phyloP scores from a whole-genome alignment of 1,140 invertebrate genomes.

The Bombyx mandarina region DNA sequence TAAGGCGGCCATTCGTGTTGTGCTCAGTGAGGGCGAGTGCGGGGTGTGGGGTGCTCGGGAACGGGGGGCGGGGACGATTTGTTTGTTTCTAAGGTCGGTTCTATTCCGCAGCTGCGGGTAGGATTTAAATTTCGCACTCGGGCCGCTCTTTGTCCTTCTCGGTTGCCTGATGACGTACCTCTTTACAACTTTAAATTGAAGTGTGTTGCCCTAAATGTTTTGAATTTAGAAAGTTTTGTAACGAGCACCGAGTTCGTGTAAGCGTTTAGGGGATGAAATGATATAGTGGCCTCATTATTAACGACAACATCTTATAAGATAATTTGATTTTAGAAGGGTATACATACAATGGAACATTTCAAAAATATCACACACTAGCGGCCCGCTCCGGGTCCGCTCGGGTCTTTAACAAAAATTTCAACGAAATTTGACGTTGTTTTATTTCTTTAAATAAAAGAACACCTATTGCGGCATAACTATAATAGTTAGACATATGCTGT shows the following conservation, averaged over 20 bases:
- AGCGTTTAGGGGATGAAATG: not conserved
- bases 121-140: slow-evolving; percentile 63
- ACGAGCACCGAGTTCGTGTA: not conserved
- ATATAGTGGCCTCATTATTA: too few species aligned
- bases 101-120: slow-evolving; percentile 51
- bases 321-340: too few species aligned
- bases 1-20: slow-evolving; percentile 57
- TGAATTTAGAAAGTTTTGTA: slow-evolving; percentile 20
- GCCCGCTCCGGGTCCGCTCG: too few species aligned
- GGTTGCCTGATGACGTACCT: slow-evolving; percentile 52
- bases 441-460: too few species aligned
- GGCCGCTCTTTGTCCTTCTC: slow-evolving; percentile 56
- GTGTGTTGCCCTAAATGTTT: slow-evolving; percentile 44
- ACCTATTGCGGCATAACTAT: too few species aligned
- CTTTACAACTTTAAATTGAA: slow-evolving; percentile 62
- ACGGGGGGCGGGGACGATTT: slow-evolving; percentile 45
- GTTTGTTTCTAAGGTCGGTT: slow-evolving; percentile 63
- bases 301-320: too few species aligned
- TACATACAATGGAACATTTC: too few species aligned
- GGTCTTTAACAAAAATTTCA: too few species aligned
- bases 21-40: slow-evolving; percentile 17
- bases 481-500: too few species aligned
- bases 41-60: slow-evolving; percentile 8
- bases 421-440: too few species aligned
- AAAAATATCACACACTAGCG: too few species aligned